phyloP scores from a whole-genome alignment of 2,113 vertebrate genomes.

The Gymnorhina tibicen region DNA sequence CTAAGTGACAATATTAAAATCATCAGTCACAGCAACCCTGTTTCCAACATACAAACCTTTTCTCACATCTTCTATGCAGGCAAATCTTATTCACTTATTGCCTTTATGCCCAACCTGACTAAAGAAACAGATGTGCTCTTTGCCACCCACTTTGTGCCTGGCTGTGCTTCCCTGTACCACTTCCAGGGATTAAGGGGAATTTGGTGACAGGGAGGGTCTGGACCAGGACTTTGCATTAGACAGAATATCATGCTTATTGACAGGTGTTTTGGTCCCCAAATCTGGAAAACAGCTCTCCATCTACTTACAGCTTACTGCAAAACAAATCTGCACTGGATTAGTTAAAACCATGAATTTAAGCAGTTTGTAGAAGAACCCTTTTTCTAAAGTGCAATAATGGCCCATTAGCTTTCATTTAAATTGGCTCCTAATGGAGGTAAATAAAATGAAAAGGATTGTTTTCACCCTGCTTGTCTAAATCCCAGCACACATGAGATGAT shows the following conservation, averaged over 20 bases:
- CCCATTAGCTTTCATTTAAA: background rate
- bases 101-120: background rate
- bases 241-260: background rate
- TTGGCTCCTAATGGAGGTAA: background rate
- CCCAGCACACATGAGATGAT: background rate
- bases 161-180: background rate
- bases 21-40: slow-evolving; percentile 34
- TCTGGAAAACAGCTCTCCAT: background rate
- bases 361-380: background rate
- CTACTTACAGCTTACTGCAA: background rate
- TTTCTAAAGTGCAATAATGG: background rate
- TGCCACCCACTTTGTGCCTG: background rate
- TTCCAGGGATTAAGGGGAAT: background rate
- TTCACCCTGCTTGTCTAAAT: background rate
- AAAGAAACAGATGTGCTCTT: background rate
- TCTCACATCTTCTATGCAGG: background rate
- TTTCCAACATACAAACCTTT: background rate
- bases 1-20: slow-evolving; percentile 45
- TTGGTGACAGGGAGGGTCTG: background rate
- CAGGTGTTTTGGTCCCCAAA: background rate
- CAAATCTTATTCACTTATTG: background rate
- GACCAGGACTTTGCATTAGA: background rate
- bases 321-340: background rate
- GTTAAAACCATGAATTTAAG: background rate
- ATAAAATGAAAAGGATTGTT: background rate